Base-by-base conservation (phyloP, 2,113 vertebrate genomes). In the Eubucco bourcierii region DNA sequence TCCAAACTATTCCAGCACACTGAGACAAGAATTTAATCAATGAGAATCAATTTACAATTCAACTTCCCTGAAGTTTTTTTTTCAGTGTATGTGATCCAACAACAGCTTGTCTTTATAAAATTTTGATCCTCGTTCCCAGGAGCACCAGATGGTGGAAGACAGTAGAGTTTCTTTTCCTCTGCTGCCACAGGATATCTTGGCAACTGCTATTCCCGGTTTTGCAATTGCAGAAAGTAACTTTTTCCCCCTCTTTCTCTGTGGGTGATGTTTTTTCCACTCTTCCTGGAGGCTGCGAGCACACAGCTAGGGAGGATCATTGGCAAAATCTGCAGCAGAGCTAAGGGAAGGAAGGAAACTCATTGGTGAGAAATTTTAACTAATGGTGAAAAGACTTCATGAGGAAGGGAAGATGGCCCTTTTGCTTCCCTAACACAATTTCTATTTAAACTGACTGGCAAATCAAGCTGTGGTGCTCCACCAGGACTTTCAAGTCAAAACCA, bases 11-110 rank as follows among this genome's bases (percentile, higher is more conserved):
- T 92, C 77, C 72, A 90, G 41, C 78, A 96, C 44, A 84, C 41
- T 1, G 2, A 87, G 72, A 88, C 47, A 67, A 93, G 75, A 94
- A 94, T 89, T 82, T 92, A 94, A 93, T 87, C 92, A 95, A 77
- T 93, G 89, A 84, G 67, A 88, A 89, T 92, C 88, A 96, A 90
- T 87, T 80, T 75, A 95, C 92, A 94, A 66, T 24, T 60, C 77
- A 93, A 67, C 72, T 93, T 92, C 52, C 86, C 78, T 63, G 50
- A 52, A 77, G 94, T 93, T 79, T 92, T 52, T 93, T 95, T 94
- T 92, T 93, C 94, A 84, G 50, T 90, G 56, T 70, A 74, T 84
- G 37, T 61, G 72, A 87, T 83, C 64, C 44, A 77, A 84, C 14
- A 2, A 64, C 65, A 85, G 67, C 87, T 94, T 93, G 65, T 92